A percentile compares a stretch with the other conserved stretches of the same genome.
phyloP scores from a whole-genome alignment of 2,797 vertebrate species.

The Brachyrhaphis roseni region DNA sequence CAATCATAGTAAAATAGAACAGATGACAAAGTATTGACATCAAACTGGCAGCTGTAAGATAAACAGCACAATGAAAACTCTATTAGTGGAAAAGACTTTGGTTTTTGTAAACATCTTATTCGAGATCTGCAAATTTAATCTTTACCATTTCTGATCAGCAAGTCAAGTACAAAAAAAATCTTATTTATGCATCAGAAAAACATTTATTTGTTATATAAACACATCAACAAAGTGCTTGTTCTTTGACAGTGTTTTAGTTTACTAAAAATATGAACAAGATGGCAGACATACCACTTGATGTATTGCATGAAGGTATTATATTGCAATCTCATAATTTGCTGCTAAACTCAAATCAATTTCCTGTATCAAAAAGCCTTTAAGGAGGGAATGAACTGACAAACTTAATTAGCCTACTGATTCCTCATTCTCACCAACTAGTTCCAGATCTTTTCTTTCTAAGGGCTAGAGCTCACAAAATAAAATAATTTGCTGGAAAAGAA shows the following conservation, averaged over 20 bases:
- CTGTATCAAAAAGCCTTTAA: background rate
- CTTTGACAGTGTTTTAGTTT: background rate
- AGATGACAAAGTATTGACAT: background rate
- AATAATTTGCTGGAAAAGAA: background rate
- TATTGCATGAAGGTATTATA: background rate
- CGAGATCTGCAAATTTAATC: background rate
- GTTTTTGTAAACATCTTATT: background rate
- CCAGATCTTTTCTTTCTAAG: background rate
- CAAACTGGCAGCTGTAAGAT: background rate
- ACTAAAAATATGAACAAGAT: background rate
- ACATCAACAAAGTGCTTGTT: background rate
- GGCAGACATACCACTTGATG: background rate
- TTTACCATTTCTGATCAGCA: background rate
- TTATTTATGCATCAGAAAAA: background rate
- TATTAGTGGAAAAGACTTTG: background rate
- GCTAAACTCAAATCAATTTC: background rate
- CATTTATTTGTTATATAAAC: background rate
- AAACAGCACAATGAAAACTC: background rate
- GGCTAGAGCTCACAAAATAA: background rate
- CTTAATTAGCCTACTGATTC: background rate
- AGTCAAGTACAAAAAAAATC: background rate
- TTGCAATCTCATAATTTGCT: background rate
- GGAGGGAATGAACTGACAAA: background rate
- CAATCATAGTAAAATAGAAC: background rate
- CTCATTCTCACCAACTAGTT: background rate